These are phyloP conservation scores for Engraulis encrasicolus DNA, from an alignment of 2,113 vertebrate species.

Conservation along the genomic window DNA sequence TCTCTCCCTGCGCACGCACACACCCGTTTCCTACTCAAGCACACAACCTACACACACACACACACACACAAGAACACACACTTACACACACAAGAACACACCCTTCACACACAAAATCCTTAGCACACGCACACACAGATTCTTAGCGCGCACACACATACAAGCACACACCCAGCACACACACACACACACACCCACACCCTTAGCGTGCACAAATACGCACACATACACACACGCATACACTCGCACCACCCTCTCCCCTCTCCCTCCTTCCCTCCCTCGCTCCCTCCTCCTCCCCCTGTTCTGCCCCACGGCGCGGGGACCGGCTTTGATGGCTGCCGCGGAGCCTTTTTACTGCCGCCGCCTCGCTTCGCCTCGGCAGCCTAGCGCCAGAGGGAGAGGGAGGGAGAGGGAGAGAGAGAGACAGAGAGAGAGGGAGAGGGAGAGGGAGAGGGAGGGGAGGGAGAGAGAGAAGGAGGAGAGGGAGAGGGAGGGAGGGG, in stretches of 20 bases:
- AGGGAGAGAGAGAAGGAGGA: conserved; percentile 55
- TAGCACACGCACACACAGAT: too few species aligned
- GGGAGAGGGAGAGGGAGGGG: neutral
- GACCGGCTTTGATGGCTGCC: conserved; percentile 37
- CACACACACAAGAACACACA: too few species aligned
- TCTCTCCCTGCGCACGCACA: too few species aligned
- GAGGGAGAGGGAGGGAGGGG: conserved; percentile 15
- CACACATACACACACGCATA: too few species aligned
- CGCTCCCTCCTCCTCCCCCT: neutral
- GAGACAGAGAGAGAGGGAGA: conserved; percentile 47
- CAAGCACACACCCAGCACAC: too few species aligned
- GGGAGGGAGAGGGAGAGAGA: conserved; percentile 22
- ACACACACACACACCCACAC: too few species aligned
- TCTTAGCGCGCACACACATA: too few species aligned
- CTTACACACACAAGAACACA: too few species aligned
- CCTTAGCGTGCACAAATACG: too few species aligned
- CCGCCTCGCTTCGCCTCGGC: conserved; percentile 18
- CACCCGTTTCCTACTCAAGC: too few species aligned
- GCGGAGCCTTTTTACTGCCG: conserved; percentile 54
- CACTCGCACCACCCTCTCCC: neutral
- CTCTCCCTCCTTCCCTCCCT: neutral
- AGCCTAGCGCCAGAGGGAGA: neutral
- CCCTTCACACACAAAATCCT: too few species aligned
- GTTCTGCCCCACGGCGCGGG: neutral
- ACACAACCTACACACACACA: too few species aligned